Base-by-base conservation (phyloP, 2,888 invertebrate species). In the Eristalis tenax region DNA sequence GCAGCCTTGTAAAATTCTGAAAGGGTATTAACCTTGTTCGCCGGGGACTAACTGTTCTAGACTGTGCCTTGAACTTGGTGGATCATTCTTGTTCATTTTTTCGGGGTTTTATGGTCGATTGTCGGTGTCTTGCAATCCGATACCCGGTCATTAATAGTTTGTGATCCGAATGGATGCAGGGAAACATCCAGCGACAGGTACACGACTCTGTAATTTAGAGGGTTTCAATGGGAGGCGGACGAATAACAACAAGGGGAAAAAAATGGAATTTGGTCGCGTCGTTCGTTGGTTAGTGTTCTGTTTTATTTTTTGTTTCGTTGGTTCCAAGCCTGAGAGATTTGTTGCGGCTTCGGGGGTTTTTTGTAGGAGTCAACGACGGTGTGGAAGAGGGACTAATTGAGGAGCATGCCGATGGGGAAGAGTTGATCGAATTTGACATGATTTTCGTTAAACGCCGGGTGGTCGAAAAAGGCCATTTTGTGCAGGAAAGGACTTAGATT, bases 71-170 rank as follows among this genome's bases (percentile, higher is more conserved):
- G 38, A 63, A 56, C 71, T 65, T 38, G 18, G 32, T 8, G 26
- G 26, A 26, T 26, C 74, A 35, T 32, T 38, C 63, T 56, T 59
- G 50, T 69, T 75, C 50, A 32, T 22, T 23, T 38, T 56, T 70
- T 59, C 26, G 56, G 35, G 35, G 23, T 65, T 35, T 50, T 74
- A 23, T 64, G 6, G 32, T 50, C n/a, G 18, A 8, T 74, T 22
- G 56, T 59, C 50, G 66, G 32, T 32, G 32, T 65, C 65, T 69
- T 32, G 76, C 70, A 76, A 82, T 35, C 57, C 57, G 70, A 71
- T 82, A 82, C 75, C 59, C 65, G 43, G 64, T 70, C 70, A 65
- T 81, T 63, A 81, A 76, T 82, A 70, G 75, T 28, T 82, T 64
- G 82, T 70, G 82, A 76, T 76, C 64, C 56, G 40, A 66, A 50